These are phyloP conservation scores for Tillus elongatus DNA, from an alignment of 2,888 invertebrate species.

Conservation along the genomic window DNA sequence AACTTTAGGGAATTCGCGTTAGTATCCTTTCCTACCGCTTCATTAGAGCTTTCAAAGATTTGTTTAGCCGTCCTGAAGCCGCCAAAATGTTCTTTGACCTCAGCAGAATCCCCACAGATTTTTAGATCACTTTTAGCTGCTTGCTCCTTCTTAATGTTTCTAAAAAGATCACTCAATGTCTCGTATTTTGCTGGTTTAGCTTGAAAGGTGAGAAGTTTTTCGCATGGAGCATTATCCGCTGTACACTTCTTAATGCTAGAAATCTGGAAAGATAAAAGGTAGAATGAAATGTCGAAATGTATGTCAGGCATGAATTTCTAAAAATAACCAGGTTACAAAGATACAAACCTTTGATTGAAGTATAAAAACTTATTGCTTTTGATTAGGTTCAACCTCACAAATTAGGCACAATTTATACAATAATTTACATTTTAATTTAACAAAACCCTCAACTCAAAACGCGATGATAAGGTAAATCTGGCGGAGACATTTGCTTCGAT, in stretches of 20 bases:
- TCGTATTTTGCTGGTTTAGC: constrained; percentile 45
- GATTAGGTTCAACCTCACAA: too few species aligned
- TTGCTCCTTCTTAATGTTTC: constrained; percentile 37
- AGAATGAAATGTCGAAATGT: constrained; percentile 15
- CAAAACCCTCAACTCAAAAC: too few species aligned
- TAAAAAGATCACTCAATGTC: constrained; percentile 45
- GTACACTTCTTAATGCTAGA: constrained; percentile 52
- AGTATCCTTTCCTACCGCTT: background rate
- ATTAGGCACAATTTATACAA: too few species aligned
- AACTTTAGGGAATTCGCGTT: background rate
- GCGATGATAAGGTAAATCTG: too few species aligned
- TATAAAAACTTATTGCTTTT: too few species aligned
- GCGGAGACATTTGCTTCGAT: too few species aligned
- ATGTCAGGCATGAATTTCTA: constrained; percentile 23
- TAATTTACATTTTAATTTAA: too few species aligned
- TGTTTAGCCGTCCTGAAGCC: constrained; percentile 26
- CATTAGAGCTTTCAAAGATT: constrained; percentile 17
- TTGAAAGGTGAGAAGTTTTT: constrained; percentile 47
- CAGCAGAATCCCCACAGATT: constrained; percentile 8
- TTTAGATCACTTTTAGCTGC: constrained; percentile 12
- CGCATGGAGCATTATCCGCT: constrained; percentile 43
- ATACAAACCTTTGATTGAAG: too few species aligned
- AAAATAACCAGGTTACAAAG: constrained; percentile 26
- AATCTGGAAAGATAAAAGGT: constrained; percentile 53
- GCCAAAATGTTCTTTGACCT: constrained; percentile 13